Evolutionary conservation across 2,888 invertebrate genomes (phyloP).

Genomic region (Cacoxenus indagator): DNA sequence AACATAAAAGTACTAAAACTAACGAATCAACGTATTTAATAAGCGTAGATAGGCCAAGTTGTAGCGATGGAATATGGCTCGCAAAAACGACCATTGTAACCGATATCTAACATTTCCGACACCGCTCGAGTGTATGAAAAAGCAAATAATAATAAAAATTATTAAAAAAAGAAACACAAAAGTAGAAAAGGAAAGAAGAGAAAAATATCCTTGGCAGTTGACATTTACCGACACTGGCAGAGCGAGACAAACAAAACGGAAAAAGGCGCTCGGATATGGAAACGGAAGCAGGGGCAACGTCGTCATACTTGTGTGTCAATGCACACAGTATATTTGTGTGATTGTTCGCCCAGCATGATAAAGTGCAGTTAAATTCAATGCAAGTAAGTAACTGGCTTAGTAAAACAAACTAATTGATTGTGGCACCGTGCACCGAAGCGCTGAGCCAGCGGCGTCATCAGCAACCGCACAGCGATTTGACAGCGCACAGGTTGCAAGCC

Average conservation of each 20-base stretch:
- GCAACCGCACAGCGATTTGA: background rate
- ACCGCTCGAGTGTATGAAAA: slow-evolving; percentile 24
- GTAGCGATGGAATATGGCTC: background rate
- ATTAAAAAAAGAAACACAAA: too few relatives aligned
- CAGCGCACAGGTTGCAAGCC: background rate
- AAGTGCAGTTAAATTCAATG: slow-evolving; percentile 24
- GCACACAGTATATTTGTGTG: slow-evolving; percentile 1
- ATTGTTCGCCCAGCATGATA: slow-evolving; percentile 22
- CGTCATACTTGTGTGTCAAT: slow-evolving; percentile 1
- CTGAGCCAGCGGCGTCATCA: too few relatives aligned
- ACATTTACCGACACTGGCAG: slow-evolving; percentile 45
- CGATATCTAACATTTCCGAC: slow-evolving; percentile 14
- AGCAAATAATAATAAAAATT: slow-evolving; percentile 25
- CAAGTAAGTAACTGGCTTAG: background rate
- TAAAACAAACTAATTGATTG: slow-evolving; percentile 41
- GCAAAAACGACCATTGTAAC: background rate
- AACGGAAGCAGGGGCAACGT: background rate
- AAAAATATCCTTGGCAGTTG: slow-evolving; percentile 49
- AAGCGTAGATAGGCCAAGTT: background rate
- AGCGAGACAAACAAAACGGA: background rate
- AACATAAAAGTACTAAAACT: background rate
- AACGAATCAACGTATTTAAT: background rate
- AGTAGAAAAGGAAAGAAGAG: slow-evolving; percentile 9
- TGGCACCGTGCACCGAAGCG: background rate
- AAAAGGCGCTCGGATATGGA: background rate